Evolutionary conservation across 2,888 invertebrate genomes (phyloP).

Genomic region (Pandemis corylana): DNA sequence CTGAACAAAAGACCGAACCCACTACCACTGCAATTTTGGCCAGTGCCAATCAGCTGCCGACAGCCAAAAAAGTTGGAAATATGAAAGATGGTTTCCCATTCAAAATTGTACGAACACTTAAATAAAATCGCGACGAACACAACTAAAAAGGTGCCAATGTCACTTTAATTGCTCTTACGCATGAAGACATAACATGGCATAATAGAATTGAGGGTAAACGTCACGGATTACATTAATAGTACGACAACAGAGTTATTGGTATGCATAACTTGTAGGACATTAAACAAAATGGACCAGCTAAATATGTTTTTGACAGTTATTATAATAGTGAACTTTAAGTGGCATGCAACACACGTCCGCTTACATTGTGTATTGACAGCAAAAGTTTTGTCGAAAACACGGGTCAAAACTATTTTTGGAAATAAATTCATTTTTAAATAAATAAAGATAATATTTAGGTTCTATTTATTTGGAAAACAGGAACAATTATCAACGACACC

Average conservation of each 20-base stretch:
- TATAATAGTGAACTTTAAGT: constrained; percentile 8
- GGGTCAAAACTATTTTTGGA: too few species aligned
- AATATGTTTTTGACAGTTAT: constrained; percentile 34
- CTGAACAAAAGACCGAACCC: too few species aligned
- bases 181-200: constrained; percentile 35
- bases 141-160: constrained; percentile 27
- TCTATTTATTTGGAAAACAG: too few species aligned
- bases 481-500: too few species aligned
- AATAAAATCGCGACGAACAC: not conserved
- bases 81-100: too few species aligned
- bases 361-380: not conserved
- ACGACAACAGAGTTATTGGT: constrained; percentile 42
- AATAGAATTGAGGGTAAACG: constrained; percentile 47
- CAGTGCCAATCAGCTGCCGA: too few species aligned
- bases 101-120: too few species aligned
- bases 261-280: constrained; percentile 42
- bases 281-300: constrained; percentile 32
- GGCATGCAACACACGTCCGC: not conserved
- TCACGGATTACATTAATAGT: constrained; percentile 45
- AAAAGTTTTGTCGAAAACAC: not conserved
- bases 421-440: too few species aligned
- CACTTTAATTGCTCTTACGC: constrained; percentile 31
- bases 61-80: too few species aligned
- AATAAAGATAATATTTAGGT: too few species aligned
- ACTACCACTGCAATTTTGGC: too few species aligned